Evolutionary conservation across 2,113 vertebrate species (phyloP).

Genomic region (Promerops cafer): DNA sequence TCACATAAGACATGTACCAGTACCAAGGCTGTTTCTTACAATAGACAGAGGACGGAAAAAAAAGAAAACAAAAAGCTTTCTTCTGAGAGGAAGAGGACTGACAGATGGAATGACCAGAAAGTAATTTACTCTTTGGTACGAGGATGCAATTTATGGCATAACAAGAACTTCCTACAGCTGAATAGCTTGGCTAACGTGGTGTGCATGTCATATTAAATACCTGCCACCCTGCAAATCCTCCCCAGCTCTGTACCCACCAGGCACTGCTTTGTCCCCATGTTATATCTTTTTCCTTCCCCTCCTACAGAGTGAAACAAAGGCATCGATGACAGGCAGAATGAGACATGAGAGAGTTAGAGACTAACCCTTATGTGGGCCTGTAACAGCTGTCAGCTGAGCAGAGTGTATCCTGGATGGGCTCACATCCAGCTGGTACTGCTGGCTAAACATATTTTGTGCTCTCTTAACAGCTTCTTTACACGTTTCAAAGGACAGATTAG

Average conservation of each 20-base stretch:
- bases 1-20: neutral
- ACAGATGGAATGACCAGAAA: neutral
- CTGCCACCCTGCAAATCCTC: neutral
- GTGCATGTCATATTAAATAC: neutral
- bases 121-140: neutral
- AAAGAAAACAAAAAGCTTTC: neutral
- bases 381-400: slow-evolving; percentile 11
- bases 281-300: neutral
- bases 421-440: slow-evolving; percentile 1
- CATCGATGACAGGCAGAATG: neutral
- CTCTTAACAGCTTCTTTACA: slow-evolving; percentile 2
- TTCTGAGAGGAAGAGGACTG: neutral
- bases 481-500: slow-evolving; percentile 7
- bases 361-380: neutral
- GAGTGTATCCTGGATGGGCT: neutral
- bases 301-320: neutral
- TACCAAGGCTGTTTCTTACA: neutral
- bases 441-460: slow-evolving; percentile 11
- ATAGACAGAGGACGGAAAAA: neutral
- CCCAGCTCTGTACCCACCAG: neutral
- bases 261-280: fast-evolving
- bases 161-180: neutral
- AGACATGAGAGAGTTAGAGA: neutral
- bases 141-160: neutral
- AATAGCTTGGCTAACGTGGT: neutral